Evolutionary conservation across 1,140 invertebrate species (phyloP), one percentile per base, ranked within the genome.

Genomic region (Micrasema longulum): DNA sequence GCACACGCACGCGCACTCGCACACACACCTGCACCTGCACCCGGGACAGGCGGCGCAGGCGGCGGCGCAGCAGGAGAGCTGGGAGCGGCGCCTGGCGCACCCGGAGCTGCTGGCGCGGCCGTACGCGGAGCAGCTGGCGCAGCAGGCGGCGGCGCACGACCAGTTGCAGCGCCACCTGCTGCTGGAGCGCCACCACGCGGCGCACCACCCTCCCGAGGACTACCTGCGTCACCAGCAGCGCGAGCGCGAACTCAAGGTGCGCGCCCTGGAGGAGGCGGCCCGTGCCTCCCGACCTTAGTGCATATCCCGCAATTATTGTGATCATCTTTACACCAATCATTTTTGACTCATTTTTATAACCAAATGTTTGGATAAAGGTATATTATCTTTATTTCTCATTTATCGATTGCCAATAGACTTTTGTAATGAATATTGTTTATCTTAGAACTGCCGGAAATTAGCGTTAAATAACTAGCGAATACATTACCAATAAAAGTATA

Each of bases 11-110:
- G 87, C 93, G 76, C 95, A 96, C 86, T 93, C 94, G 77, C 95
- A 97, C 87, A 93, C 93, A 76, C 94, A 95, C 87, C 90, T 95
- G 79, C 94, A 95, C 86, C 89, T 95, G 80, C 93, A 94, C 86
- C 92, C 91, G 77, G 92, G 91, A 80, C 92, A 92, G 85, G 92
- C 94, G 82, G 90, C 89, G 78, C 89, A 87, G 78, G 84, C 86
- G 75, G 90, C 90, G 80, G 91, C 90, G 72, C 88, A 89, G 82
- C 88, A 90, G 79, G 89, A 90, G 77, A 80, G 60, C 77, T 84
- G 69, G 80, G 79, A 41, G 82, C 77, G 82, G 81, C 83, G 73
- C 81, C 82, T 71, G 73, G 82, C 83, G 80, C 91, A 92, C 78
- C 89, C 90, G 1, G 91, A 94, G 77, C 85, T 96, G 22, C 86